Base-by-base conservation (phyloP, 2,113 vertebrate species). In the Paedocypris sp. region DNA sequence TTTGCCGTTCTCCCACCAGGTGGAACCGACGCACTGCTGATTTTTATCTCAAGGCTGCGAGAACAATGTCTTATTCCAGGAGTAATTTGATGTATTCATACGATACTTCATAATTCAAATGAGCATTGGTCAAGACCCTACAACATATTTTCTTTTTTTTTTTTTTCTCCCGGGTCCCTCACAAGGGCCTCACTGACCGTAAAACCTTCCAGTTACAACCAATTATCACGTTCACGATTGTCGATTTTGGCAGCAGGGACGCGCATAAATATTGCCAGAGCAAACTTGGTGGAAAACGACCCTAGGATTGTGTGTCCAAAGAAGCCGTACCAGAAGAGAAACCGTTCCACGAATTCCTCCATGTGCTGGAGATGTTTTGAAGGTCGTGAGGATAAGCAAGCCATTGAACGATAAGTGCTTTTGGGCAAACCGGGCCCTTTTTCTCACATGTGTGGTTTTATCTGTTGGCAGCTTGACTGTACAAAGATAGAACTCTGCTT, bases 1-100 rank as follows among this genome's bases (percentile, higher is more conserved):
- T 62, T 29, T 71, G 13, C 33, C n/a, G n/a, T 50, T 59, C 65
- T 52, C 50, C 43, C 68, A 61, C 67, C 51, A 75, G 76, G 68
- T 73, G 76, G 76, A 73, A 69, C 62, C 63, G 38, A 46, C 63
- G 46, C 19, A 29, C 52, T 64, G 47, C 12, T 50, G 32, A 65
- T 56, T 45, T 22, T 23, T 16, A 5, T 36, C 32, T 15, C 20
- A 42, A 8, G 22, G 9, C 3, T 13, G 3, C 20, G 25, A 43
- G 31, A 18, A 10, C 2, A 13, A 38, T 9, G 42, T n/a, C n/a
- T n/a, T n/a, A n/a, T n/a, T n/a, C n/a, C n/a, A n/a, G n/a, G n/a
- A n/a, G n/a, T n/a, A n/a, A n/a, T n/a, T n/a, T n/a, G n/a, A n/a
- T n/a, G n/a, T n/a, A n/a, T n/a, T n/a, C n/a, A n/a, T n/a, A n/a